These are phyloP conservation scores for Linnaemya tessellans DNA, from an alignment of 2,888 invertebrate genomes.

Conservation along the genomic window DNA sequence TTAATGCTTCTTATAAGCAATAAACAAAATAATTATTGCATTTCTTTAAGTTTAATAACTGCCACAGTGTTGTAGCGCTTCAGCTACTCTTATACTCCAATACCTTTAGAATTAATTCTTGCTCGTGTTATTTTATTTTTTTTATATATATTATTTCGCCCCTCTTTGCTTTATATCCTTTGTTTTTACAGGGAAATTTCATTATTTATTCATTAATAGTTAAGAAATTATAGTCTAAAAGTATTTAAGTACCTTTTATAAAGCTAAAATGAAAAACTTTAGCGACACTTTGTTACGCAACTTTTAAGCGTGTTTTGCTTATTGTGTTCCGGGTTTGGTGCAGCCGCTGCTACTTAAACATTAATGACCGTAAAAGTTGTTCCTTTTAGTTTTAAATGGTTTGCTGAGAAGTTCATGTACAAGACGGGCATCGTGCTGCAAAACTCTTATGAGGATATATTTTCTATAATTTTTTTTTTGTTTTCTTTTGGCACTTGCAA, in stretches of 20 bases:
- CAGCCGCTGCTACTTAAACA: constrained; percentile 58
- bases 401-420: constrained; percentile 24
- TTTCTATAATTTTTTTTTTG: not conserved
- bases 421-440: constrained; percentile 8
- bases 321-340: constrained; percentile 33
- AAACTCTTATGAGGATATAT: constrained; percentile 9
- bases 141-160: not conserved
- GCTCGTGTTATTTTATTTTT: constrained; percentile 33
- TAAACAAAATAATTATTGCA: constrained; percentile 72
- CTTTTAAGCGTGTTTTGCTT: constrained; percentile 64
- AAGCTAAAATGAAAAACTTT: constrained; percentile 69
- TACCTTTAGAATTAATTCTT: constrained; percentile 5
- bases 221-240: constrained; percentile 65
- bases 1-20: constrained; percentile 26
- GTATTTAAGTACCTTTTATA: constrained; percentile 67
- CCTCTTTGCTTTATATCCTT: constrained; percentile 32
- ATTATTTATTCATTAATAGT: constrained; percentile 71
- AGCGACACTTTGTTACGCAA: constrained; percentile 72
- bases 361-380: constrained; percentile 71
- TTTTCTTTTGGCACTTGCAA: constrained; percentile 18
- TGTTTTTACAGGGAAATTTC: constrained; percentile 62
- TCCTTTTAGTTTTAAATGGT: constrained; percentile 59
- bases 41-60: constrained; percentile 65
- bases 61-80: constrained; percentile 22
- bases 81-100: constrained; percentile 2